Evolutionary conservation across 1,140 invertebrate genomes (phyloP).

Genomic region (Sminthurides bifidus): DNA sequence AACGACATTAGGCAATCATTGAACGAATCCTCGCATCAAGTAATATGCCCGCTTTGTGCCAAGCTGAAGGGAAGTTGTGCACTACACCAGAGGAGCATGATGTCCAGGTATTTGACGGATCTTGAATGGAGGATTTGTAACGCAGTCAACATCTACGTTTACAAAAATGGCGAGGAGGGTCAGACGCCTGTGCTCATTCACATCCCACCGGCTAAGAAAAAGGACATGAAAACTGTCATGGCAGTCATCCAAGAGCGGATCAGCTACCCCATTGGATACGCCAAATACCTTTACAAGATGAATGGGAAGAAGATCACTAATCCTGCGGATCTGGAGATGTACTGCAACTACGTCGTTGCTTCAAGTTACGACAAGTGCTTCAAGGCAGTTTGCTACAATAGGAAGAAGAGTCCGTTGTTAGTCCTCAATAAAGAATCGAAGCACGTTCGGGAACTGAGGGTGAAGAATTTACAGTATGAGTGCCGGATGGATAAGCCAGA

Average conservation of each 20-base stretch:
- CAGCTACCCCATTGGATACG: conserved; percentile 25
- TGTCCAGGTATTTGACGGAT: conserved; percentile 26
- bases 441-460: conserved; percentile 21
- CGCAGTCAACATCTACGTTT: conserved; percentile 30
- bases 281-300: conserved; percentile 26
- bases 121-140: conserved; percentile 30
- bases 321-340: conserved; percentile 22
- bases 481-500: too few relatives aligned
- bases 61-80: too few relatives aligned
- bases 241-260: conserved; percentile 26
- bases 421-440: conserved; percentile 25
- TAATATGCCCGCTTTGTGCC: not conserved
- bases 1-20: not conserved
- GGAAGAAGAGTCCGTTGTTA: conserved; percentile 20
- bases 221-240: conserved; percentile 26
- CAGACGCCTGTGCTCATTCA: conserved; percentile 14
- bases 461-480: conserved; percentile 22
- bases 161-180: conserved; percentile 21
- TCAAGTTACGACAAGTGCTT: conserved; percentile 26
- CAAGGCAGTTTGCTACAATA: conserved; percentile 26
- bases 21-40: not conserved
- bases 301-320: conserved; percentile 21
- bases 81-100: too few relatives aligned
- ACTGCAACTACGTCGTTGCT: conserved; percentile 29
- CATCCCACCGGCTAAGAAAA: conserved; percentile 27